Percentiles rank a stretch among this genome's conserved stretches.
Conservation (phyloP, 2,797 vertebrate genomes). For the Oryzias sinensis region DNA sequence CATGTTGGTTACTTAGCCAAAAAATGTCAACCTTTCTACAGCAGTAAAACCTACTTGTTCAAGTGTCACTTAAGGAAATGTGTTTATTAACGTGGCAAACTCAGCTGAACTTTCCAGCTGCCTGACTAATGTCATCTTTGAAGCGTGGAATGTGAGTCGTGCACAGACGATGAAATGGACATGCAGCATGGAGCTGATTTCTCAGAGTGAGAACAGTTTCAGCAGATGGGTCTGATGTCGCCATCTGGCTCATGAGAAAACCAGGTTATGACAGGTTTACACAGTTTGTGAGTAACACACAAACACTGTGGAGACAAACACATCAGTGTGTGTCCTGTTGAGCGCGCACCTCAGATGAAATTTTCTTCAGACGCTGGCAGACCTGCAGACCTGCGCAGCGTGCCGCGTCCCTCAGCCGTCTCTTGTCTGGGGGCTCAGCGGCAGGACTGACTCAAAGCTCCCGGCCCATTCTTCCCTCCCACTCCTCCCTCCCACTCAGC, state of each 20-base stretch:
- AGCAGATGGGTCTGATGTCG: constrained; percentile 55
- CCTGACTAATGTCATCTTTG: constrained; percentile 15
- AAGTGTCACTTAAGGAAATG: not conserved
- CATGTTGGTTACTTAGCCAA: too few species aligned
- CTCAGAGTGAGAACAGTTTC: constrained; percentile 36
- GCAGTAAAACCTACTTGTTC: constrained; percentile 2
- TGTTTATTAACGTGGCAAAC: constrained; percentile 5
- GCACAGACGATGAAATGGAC: constrained; percentile 34
- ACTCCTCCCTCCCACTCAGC: constrained; percentile 51
- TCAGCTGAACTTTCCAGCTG: constrained; percentile 6
- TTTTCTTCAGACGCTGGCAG: constrained; percentile 34
- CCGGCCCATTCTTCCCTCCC: constrained; percentile 56
- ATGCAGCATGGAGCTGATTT: constrained; percentile 30
- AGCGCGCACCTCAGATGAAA: constrained; percentile 16
- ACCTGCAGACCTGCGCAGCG: constrained; percentile 19
- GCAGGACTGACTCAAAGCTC: constrained; percentile 67
- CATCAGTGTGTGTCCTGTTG: too few species aligned
- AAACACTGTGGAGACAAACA: not conserved
- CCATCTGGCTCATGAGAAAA: constrained; percentile 54
- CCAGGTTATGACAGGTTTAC: constrained; percentile 3
- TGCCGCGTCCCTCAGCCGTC: constrained; percentile 40
- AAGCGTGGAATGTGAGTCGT: constrained; percentile 25
- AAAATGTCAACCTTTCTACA: too few species aligned
- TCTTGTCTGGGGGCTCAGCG: constrained; percentile 55
- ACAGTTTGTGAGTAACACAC: not conserved